Conservation (phyloP, 2,113 vertebrate species). For the Apeltes quadracus region DNA sequence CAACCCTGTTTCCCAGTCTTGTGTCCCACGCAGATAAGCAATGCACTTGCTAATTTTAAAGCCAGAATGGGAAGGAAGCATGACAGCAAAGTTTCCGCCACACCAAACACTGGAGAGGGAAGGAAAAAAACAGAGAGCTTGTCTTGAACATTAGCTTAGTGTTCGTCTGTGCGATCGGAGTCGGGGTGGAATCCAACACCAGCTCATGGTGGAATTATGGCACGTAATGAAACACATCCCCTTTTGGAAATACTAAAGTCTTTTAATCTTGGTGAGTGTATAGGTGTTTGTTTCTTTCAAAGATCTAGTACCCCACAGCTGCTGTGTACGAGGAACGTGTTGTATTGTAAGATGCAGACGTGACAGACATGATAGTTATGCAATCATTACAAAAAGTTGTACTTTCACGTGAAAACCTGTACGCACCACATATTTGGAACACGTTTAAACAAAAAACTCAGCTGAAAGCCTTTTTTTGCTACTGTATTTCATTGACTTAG, state of each 20-base stretch:
- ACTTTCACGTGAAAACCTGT: not conserved
- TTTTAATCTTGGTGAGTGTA: slow-evolving; percentile 75
- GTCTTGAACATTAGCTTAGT: slow-evolving; percentile 67
- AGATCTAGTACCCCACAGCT: not conserved
- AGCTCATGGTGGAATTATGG: slow-evolving; percentile 84
- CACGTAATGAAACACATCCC: slow-evolving; percentile 77
- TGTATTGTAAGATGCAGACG: not conserved
- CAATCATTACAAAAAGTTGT: not conserved
- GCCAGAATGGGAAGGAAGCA: slow-evolving; percentile 92
- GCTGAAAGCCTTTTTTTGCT: not conserved
- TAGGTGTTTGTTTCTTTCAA: slow-evolving; percentile 17
- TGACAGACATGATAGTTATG: not conserved
- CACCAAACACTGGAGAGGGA: slow-evolving; percentile 74
- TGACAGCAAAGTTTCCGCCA: slow-evolving; percentile 91
- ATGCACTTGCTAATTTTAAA: slow-evolving; percentile 89
- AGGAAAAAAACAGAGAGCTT: slow-evolving; percentile 37
- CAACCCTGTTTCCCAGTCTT: slow-evolving; percentile 83
- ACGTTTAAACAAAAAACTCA: not conserved
- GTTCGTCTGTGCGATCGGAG: slow-evolving; percentile 26
- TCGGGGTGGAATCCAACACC: slow-evolving; percentile 32
- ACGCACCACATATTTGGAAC: not conserved
- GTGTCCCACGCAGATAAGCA: slow-evolving; percentile 91
- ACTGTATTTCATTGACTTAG: not conserved
- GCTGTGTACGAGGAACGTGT: not conserved
- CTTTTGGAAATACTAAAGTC: slow-evolving; percentile 75